Evolutionary conservation across 2,888 invertebrate species (phyloP).

Genomic region (Microchrysa polita): DNA sequence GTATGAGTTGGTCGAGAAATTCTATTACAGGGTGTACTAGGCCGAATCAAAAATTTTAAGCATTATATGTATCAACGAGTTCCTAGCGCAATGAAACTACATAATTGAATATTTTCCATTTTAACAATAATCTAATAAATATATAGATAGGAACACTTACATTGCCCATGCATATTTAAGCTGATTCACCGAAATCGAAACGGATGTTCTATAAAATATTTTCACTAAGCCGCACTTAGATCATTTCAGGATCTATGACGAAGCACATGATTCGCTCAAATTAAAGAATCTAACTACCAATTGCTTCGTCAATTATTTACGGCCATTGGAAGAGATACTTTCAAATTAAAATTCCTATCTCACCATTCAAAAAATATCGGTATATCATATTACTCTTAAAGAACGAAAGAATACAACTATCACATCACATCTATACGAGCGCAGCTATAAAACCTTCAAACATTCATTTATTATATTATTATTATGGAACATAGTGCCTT

Average conservation of each 20-base stretch:
- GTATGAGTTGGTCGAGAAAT: too few relatives aligned
- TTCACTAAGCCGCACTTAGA: background rate
- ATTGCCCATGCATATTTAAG: too few relatives aligned
- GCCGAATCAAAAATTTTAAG: too few relatives aligned
- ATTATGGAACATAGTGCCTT: slow-evolving; percentile 33
- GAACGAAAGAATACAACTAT: slow-evolving; percentile 2
- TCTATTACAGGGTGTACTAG: too few relatives aligned
- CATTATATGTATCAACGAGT: too few relatives aligned
- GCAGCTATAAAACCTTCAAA: slow-evolving; percentile 14
- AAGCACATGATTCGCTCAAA: slow-evolving; percentile 24
- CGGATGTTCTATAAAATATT: too few relatives aligned
- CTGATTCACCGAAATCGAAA: too few relatives aligned
- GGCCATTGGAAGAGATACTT: slow-evolving; percentile 40
- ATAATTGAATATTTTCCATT: too few relatives aligned
- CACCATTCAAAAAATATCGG: slow-evolving; percentile 29
- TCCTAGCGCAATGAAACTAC: too few relatives aligned
- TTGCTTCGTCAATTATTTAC: slow-evolving; percentile 36
- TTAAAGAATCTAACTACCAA: slow-evolving; percentile 20
- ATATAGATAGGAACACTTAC: too few relatives aligned
- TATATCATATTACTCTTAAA: slow-evolving; percentile 39
- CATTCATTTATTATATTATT: slow-evolving; percentile 43
- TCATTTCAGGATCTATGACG: slow-evolving; percentile 37
- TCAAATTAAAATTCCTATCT: slow-evolving; percentile 40
- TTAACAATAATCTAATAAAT: too few relatives aligned
- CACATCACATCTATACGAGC: background rate